phyloP scores from a whole-genome alignment of 2,797 vertebrate genomes.

The Sciaenops ocellatus region DNA sequence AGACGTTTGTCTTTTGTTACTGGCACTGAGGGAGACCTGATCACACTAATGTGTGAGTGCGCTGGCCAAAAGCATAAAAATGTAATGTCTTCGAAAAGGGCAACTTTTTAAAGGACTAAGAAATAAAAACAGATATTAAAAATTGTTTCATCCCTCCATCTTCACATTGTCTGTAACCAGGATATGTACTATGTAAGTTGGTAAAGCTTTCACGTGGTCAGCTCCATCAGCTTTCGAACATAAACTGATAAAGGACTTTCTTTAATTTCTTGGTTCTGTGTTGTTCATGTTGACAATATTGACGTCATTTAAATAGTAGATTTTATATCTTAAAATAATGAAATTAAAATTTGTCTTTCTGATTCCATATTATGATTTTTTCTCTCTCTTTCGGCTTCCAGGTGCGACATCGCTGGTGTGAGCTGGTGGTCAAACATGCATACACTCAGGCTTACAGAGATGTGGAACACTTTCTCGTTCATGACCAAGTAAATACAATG shows the following conservation, averaged over 20 bases:
- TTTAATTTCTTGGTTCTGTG: not conserved
- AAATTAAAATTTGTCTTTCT: not conserved
- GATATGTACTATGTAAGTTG: not conserved
- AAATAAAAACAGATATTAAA: not conserved
- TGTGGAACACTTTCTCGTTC: conserved; percentile 90
- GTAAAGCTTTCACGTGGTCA: not conserved
- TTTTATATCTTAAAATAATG: not conserved
- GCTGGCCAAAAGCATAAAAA: conserved; percentile 4
- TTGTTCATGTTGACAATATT: not conserved
- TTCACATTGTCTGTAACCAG: not conserved
- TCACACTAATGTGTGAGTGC: conserved; percentile 13
- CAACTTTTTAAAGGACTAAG: not conserved
- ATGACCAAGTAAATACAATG: conserved; percentile 88
- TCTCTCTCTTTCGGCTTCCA: conserved; percentile 62
- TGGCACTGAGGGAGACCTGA: conserved; percentile 13
- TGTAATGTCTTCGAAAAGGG: not conserved
- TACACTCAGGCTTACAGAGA: conserved; percentile 86
- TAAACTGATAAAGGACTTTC: not conserved
- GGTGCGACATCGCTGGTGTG: conserved; percentile 98
- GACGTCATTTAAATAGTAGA: not conserved
- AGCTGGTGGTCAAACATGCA: conserved; percentile 92
- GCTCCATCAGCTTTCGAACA: not conserved
- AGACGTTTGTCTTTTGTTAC: conserved; percentile 49
- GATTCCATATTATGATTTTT: not conserved
- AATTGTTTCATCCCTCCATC: not conserved